Evolutionary conservation across 2,113 vertebrate genomes (phyloP), one percentile per base, ranked within the genome.

Genomic region (Etheostoma spectabile): DNA sequence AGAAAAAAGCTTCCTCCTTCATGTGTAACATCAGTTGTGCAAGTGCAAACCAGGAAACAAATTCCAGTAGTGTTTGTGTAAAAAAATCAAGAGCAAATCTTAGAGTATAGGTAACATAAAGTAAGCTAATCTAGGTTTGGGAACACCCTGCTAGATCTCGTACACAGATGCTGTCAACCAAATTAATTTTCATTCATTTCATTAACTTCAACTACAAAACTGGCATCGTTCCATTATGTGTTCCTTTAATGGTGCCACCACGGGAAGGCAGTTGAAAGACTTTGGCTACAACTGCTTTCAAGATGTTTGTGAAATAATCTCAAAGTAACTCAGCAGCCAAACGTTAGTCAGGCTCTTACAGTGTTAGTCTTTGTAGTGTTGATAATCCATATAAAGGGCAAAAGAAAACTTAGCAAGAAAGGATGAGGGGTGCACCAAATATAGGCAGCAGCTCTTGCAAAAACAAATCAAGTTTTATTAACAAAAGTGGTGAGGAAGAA

Each of bases 1-100:
- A 45, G 57, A 24, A 63, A 65, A 61, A 56, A 19, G 16, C 8
- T 60, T 57, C 48, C 71, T 45, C 11, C 27, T 79, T 80, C 33
- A 70, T 75, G 27, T 51, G 1, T 16, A 46, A 48, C n/a, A 64
- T 81, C 42, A 85, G 24, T 48, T 57, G 24, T n/a, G 42, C 55
- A 55, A 66, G 51, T 46, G 14, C 49, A 83, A 42, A 68, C 18
- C 30, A 82, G 51, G 45, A 42, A n/a, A 61, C 13, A 48, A 24
- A 77, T n/a, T n/a, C 2, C 27, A 52, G n/a, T 38, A 38, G 8
- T 22, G 16, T 63, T 51, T 63, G 48, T 6, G 22, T 51, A 19
- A 38, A 42, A 38, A 45, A 53, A 42, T 51, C 5, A 8, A 38
- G 60, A 66, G 55, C 24, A 61, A 21, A 3, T 52, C 8, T 38